Percentiles rank a stretch among this genome's conserved stretches.
Conservation (phyloP, 2,888 invertebrate genomes). For the Lepidochrysops patricia region DNA sequence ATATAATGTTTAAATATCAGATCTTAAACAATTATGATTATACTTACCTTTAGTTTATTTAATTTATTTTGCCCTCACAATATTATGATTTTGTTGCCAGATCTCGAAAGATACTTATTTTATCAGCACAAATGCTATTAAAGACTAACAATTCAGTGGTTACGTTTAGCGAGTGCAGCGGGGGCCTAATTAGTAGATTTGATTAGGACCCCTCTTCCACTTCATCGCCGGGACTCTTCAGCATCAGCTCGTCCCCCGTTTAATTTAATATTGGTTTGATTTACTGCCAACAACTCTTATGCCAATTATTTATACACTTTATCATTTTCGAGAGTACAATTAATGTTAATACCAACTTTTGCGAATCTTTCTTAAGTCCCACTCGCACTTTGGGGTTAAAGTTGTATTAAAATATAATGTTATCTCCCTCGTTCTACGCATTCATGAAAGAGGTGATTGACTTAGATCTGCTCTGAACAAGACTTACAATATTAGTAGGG, state of each 20-base stretch:
- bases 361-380: no score
- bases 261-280: constrained; percentile 12
- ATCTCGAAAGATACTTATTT: background rate
- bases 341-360: background rate
- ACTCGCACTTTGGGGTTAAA: no score
- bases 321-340: background rate
- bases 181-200: constrained; percentile 4
- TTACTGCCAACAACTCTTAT: constrained; percentile 2
- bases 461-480: no score
- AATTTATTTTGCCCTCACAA: no score
- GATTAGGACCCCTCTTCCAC: constrained; percentile 7
- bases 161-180: background rate
- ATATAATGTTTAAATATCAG: no score
- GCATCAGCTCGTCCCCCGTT: background rate
- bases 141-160: background rate
- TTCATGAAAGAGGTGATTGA: no score
- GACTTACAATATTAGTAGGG: no score
- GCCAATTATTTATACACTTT: constrained; percentile 1
- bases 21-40: no score
- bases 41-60: no score
- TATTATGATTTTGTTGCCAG: no score
- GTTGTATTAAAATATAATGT: background rate
- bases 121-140: background rate
- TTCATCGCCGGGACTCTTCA: constrained; percentile 1
- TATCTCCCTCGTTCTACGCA: no score